A percentile compares a stretch with the other conserved stretches of the same genome.
Evolutionary conservation across 1,140 invertebrate species (phyloP).

Genomic region (Penaeus chinensis): DNA sequence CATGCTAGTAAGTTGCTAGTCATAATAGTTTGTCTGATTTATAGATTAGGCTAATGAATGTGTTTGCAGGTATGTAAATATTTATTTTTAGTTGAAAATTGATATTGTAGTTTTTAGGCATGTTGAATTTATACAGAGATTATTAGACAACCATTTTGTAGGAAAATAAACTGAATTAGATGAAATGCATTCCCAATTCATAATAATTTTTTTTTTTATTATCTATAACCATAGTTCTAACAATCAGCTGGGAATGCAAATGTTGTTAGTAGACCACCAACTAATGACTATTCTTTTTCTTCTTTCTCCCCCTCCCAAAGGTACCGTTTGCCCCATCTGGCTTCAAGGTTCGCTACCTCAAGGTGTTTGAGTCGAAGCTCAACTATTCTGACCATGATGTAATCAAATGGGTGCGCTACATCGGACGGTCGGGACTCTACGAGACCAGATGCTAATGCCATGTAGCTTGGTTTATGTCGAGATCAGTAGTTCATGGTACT

Average conservation of each 20-base stretch:
- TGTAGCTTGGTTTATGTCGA: constrained; percentile 23
- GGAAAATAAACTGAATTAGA: no score
- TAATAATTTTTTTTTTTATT: no score
- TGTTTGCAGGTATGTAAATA: no score
- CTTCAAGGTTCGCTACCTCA: constrained; percentile 98
- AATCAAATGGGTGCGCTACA: constrained; percentile 99
- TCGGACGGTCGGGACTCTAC: constrained; percentile 97
- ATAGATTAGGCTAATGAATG: no score
- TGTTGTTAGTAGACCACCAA: neutral
- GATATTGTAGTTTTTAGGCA: no score
- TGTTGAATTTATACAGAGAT: no score
- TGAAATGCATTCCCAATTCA: no score
- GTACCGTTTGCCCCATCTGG: constrained; percentile 95
- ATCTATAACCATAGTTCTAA: no score
- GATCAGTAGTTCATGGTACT: neutral
- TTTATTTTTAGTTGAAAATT: no score
- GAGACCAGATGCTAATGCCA: constrained; percentile 93
- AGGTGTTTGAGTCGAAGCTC: constrained; percentile 99
- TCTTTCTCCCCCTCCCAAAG: constrained; percentile 68
- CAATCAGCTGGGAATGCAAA: neutral
- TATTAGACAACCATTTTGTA: no score
- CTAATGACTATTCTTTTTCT: neutral
- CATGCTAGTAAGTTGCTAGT: no score
- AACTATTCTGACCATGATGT: constrained; percentile 99
- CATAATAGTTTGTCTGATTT: no score